These are phyloP conservation scores for Strix aluco DNA, from an alignment of 2,113 vertebrate genomes.

Conservation along the genomic window DNA sequence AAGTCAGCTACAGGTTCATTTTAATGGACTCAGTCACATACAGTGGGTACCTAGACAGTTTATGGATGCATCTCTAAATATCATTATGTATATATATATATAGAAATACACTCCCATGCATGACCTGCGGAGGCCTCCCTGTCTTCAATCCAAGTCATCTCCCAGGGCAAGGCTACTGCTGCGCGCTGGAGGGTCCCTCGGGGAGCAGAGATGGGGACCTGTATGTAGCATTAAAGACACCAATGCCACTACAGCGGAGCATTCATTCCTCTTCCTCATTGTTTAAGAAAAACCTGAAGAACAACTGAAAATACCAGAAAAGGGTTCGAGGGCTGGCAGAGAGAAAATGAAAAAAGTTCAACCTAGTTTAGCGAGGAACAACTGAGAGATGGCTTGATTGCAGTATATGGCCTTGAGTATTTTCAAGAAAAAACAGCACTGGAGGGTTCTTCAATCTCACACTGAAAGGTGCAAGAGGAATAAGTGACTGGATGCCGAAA, in stretches of 20 bases:
- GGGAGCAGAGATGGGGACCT: background rate
- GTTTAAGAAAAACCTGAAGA: background rate
- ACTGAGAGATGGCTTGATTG: background rate
- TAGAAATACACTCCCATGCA: accelerated
- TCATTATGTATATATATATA: accelerated
- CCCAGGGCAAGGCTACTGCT: background rate
- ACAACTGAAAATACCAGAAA: background rate
- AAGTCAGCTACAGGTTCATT: background rate
- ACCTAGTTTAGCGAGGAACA: background rate
- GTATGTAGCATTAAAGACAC: accelerated
- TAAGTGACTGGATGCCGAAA: background rate
- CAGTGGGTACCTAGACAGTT: accelerated
- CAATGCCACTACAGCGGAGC: accelerated
- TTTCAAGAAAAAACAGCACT: background rate
- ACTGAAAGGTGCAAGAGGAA: background rate
- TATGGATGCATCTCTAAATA: background rate
- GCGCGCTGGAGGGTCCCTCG: accelerated
- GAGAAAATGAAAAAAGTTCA: background rate
- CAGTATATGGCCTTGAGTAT: background rate
- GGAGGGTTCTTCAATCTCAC: background rate
- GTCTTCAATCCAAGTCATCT: background rate
- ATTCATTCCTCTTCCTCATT: accelerated
- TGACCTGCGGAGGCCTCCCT: accelerated
- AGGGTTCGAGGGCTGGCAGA: background rate
- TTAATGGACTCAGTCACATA: accelerated